Evolutionary conservation across 2,888 invertebrate genomes (phyloP).

Genomic region (Loripinus fragilis): DNA sequence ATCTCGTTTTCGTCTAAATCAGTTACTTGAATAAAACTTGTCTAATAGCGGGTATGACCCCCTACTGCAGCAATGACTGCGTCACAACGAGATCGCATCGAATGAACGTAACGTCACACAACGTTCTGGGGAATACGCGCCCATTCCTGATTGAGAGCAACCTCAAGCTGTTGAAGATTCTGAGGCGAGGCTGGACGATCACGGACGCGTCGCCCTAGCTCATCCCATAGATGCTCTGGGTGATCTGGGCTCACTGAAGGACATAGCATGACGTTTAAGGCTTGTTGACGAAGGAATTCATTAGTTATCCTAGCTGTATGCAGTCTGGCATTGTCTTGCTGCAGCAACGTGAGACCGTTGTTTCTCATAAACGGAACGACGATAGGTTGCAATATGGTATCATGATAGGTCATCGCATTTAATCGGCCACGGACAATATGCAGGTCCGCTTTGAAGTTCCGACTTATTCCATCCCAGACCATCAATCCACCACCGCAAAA

Average conservation of each 20-base stretch:
- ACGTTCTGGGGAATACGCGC: neutral
- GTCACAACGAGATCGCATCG: too few species aligned
- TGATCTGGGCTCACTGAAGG: neutral
- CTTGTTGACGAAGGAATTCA: neutral
- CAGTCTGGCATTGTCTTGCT: neutral
- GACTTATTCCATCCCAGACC: neutral
- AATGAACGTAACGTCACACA: too few species aligned
- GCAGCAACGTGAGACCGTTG: neutral
- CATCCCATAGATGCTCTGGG: neutral
- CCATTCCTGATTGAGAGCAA: neutral
- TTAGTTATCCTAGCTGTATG: neutral
- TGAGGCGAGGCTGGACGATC: neutral
- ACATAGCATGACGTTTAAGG: neutral
- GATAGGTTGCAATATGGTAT: neutral
- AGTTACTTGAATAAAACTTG: too few species aligned
- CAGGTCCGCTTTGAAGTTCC: neutral
- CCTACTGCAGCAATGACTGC: too few species aligned
- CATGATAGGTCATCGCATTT: neutral
- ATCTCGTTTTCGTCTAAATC: too few species aligned
- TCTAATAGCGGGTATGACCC: too few species aligned
- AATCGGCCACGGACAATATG: neutral
- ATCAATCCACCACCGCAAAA: neutral
- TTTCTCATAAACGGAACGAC: neutral
- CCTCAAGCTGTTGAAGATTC: neutral
- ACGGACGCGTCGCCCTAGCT: neutral